A percentile compares a stretch with the other conserved stretches of the same genome.
These are phyloP conservation scores for Stegophylla sp. DNA, from an alignment of 2,888 invertebrate genomes.

Conservation along the genomic window DNA sequence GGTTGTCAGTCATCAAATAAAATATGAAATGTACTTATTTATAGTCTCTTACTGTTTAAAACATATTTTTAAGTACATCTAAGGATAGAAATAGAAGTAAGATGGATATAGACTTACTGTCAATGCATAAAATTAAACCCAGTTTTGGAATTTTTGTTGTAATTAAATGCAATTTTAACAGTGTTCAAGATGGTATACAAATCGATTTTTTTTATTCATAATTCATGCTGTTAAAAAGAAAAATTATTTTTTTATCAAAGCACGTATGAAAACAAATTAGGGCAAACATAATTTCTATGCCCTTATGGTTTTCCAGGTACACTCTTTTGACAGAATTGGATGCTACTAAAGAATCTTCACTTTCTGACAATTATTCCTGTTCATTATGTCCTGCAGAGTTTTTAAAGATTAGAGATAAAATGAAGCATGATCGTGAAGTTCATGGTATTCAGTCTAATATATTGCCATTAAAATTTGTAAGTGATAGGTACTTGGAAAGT, in stretches of 20 bases:
- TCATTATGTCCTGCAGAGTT: conserved; percentile 62
- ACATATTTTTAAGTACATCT: conserved; percentile 22
- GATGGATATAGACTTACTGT: conserved; percentile 40
- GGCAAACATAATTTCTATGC: conserved; percentile 48
- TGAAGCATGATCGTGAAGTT: conserved; percentile 62
- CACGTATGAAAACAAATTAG: conserved; percentile 29
- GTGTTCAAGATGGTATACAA: conserved; percentile 59
- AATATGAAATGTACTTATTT: conserved; percentile 8
- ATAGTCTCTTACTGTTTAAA: background rate
- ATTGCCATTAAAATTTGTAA: conserved; percentile 42
- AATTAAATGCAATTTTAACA: conserved; percentile 45
- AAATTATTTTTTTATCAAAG: conserved; percentile 14
- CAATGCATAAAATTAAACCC: conserved; percentile 17
- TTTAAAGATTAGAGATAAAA: conserved; percentile 63
- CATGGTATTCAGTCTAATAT: conserved; percentile 39
- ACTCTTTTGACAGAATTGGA: conserved; percentile 28
- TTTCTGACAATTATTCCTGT: conserved; percentile 59
- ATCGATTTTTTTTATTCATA: conserved; percentile 48
- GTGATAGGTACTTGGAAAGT: conserved; percentile 14
- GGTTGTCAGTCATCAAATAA: background rate
- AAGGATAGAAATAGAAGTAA: conserved; percentile 31
- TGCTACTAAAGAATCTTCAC: conserved; percentile 10
- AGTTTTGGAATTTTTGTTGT: conserved; percentile 32
- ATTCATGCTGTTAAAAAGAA: conserved; percentile 5
- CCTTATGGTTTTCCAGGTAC: conserved; percentile 55